Evolutionary conservation across 2,888 invertebrate genomes (phyloP), one percentile per base, ranked within the genome.

Genomic region (Nomada ferruginata): DNA sequence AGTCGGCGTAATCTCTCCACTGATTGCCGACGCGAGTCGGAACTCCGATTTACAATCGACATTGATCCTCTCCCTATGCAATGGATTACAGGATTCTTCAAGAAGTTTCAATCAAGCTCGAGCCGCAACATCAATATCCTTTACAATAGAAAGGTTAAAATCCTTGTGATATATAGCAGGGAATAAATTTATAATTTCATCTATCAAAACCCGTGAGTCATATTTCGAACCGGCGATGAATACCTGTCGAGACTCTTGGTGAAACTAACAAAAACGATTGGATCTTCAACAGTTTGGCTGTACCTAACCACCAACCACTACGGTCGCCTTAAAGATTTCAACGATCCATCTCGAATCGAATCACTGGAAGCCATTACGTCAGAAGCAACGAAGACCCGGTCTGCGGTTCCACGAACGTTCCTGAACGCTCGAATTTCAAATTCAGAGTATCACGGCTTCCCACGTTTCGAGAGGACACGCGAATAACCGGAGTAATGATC

Each of bases 401-500:
- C 2, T 15, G 47, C 11, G 11, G 13, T 47, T 15, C 11, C 47
- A 47, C 13, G 13, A 3, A 10, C 47, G 47, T 13, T 47, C 1
- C 13, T 15, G n/a, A 18, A n/a, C n/a, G 18, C 2, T 13, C 2
- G 29, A 60, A 61, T 75, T 69, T 75, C 44, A 80, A 76, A 80
- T 76, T 71, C 81, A 5, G 18, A 75, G 47, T 15, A 47, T 47
- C 47, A 3, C 15, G 47, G 47, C 47, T 1, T 47, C 3, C 47
- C 47, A 15, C 47, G 47, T 47, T 60, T 42, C 36, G 36, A 36
- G 61, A 63, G 70, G 36, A 60, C 44, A 52, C 65, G 80, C 68
- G 81, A 76, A 82, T 82, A 76, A 53, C 57, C 65, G 36, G 13
- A 15, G 59, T 66, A 80, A 81, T 75, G 81, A 79, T 75, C 75